A percentile compares a stretch with the other conserved stretches of the same genome.
Conservation (phyloP, 2,113 vertebrate species). For the Apodemus sylvaticus region DNA sequence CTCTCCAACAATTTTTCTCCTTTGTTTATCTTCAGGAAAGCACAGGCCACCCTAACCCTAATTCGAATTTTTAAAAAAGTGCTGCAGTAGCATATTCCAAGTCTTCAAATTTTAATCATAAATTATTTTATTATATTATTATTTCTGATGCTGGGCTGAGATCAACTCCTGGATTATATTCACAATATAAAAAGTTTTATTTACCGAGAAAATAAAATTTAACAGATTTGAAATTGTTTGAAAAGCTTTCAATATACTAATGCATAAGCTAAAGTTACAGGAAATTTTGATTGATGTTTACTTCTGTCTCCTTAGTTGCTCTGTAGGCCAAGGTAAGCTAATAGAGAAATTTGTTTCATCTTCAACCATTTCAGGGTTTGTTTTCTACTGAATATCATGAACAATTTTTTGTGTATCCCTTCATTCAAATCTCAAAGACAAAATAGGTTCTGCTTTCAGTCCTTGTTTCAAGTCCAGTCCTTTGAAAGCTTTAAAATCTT, state of each 20-base stretch:
- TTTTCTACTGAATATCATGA: neutral
- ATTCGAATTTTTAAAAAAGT: neutral
- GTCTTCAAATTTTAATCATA: neutral
- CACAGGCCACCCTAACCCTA: neutral
- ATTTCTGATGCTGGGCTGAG: neutral
- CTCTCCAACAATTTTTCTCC: neutral
- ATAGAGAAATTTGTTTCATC: slow-evolving; percentile 8
- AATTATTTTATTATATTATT: neutral
- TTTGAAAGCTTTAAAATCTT: slow-evolving; percentile 72
- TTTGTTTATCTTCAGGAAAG: neutral
- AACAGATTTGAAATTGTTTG: neutral
- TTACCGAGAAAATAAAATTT: neutral
- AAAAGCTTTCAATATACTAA: neutral
- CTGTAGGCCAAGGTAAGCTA: neutral
- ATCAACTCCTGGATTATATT: neutral
- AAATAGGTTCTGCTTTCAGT: slow-evolving; percentile 5
- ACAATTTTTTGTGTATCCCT: neutral
- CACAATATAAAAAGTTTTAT: neutral
- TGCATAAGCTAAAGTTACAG: neutral
- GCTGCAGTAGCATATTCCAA: neutral
- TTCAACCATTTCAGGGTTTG: neutral
- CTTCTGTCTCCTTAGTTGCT: neutral
- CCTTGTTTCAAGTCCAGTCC: slow-evolving; percentile 12
- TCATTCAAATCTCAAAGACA: slow-evolving; percentile 56
- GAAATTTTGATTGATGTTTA: neutral